Conservation (phyloP, 2,888 invertebrate genomes). For the Oxyteleia sp. region DNA sequence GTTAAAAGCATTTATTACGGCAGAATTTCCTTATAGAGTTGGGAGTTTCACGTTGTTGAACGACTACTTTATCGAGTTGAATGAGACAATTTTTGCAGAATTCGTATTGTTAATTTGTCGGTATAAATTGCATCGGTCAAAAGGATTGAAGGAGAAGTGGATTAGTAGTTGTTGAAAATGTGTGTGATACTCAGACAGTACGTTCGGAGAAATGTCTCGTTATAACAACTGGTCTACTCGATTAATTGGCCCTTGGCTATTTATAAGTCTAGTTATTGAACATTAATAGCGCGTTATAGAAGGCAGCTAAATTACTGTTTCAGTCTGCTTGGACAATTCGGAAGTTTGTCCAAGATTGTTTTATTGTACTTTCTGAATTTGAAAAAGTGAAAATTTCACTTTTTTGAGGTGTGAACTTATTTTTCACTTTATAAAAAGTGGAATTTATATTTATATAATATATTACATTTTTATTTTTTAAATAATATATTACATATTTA, state of each 20-base stretch:
- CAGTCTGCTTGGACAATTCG: too few relatives aligned
- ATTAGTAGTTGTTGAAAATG: conserved; percentile 8
- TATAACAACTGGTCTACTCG: conserved; percentile 1
- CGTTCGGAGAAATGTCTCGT: conserved; percentile 20
- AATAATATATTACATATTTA: too few relatives aligned
- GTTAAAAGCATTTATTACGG: conserved; percentile 39
- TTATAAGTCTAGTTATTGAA: conserved; percentile 31
- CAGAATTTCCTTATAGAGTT: conserved; percentile 31
- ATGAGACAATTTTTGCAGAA: conserved; percentile 3
- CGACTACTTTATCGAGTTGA: conserved; percentile 6
- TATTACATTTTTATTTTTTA: too few relatives aligned
- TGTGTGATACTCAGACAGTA: neutral
- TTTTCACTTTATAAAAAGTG: too few relatives aligned
- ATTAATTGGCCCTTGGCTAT: conserved; percentile 35
- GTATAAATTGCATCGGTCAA: conserved; percentile 17
- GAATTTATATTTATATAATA: too few relatives aligned
- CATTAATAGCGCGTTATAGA: neutral
- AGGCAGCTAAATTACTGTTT: conserved; percentile 7
- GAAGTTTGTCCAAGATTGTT: too few relatives aligned
- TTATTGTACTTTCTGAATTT: too few relatives aligned
- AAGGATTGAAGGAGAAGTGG: neutral
- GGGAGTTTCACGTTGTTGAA: conserved; percentile 13
- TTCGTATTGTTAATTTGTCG: conserved; percentile 39
- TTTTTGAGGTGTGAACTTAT: too few relatives aligned
- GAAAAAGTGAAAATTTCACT: too few relatives aligned